Evolutionary conservation across 2,113 vertebrate species (phyloP).

Genomic region (Periophthalmus modestus): DNA sequence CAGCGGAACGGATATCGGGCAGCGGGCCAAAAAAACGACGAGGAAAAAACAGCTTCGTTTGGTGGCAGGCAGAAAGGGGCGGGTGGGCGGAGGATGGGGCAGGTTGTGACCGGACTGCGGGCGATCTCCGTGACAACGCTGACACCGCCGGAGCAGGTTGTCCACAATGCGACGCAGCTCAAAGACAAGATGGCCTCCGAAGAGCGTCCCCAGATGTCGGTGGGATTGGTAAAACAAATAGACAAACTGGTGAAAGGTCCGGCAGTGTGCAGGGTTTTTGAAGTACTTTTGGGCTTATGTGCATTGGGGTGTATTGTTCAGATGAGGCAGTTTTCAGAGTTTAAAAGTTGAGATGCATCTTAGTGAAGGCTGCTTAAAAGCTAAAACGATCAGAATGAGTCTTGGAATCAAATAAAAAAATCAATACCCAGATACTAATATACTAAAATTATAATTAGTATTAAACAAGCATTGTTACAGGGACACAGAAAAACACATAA

Average conservation of each 20-base stretch:
- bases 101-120: slow-evolving; percentile 17
- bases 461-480: too few relatives aligned
- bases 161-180: slow-evolving; percentile 59
- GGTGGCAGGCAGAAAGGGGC: neutral
- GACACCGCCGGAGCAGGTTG: slow-evolving; percentile 61
- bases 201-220: slow-evolving; percentile 37
- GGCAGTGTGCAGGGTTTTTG: too few relatives aligned
- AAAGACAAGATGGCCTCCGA: slow-evolving; percentile 56
- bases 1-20: slow-evolving; percentile 57
- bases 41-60: neutral
- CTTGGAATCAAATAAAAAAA: too few relatives aligned
- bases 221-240: slow-evolving; percentile 22
- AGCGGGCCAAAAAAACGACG: slow-evolving; percentile 54
- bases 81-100: neutral
- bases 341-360: too few relatives aligned
- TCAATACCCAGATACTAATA: too few relatives aligned
- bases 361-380: too few relatives aligned
- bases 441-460: too few relatives aligned
- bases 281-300: too few relatives aligned
- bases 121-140: slow-evolving; percentile 39
- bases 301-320: too few relatives aligned
- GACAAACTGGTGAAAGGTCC: neutral
- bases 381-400: too few relatives aligned
- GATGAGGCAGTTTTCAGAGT: too few relatives aligned
- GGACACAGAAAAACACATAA: too few relatives aligned